phyloP scores from a whole-genome alignment of 2,113 vertebrate genomes.

The Pelodiscus sinensis region DNA sequence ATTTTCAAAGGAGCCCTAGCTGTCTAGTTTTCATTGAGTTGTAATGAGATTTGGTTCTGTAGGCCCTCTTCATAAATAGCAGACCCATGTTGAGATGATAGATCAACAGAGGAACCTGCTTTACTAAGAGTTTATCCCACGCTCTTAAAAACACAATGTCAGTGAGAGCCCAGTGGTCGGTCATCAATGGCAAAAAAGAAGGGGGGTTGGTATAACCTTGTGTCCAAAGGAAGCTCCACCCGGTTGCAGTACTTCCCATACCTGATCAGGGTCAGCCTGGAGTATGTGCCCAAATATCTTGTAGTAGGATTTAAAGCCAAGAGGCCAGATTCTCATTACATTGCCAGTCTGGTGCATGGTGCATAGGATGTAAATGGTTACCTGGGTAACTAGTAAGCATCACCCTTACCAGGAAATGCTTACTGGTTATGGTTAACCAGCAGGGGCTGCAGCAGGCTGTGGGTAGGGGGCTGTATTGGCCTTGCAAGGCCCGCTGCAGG shows the following conservation, averaged over 20 bases:
- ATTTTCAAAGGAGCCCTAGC: conserved; percentile 8
- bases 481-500: too few species aligned
- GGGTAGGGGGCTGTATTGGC: too few species aligned
- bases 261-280: neutral
- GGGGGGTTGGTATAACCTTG: neutral
- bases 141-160: neutral
- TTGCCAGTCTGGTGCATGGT: neutral
- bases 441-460: too few species aligned
- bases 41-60: neutral
- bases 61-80: neutral
- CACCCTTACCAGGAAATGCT: too few species aligned
- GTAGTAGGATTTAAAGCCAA: neutral
- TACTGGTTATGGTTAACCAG: too few species aligned
- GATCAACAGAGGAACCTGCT: neutral
- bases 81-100: neutral
- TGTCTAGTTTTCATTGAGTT: neutral
- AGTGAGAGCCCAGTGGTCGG: neutral
- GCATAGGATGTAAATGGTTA: too few species aligned
- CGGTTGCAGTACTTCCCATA: neutral
- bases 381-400: too few species aligned
- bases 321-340: neutral
- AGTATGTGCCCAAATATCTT: neutral
- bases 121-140: neutral
- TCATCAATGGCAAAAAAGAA: neutral
- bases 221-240: accelerated